Base-by-base conservation (phyloP, 2,888 invertebrate genomes). In the Leptopilina syphax region DNA sequence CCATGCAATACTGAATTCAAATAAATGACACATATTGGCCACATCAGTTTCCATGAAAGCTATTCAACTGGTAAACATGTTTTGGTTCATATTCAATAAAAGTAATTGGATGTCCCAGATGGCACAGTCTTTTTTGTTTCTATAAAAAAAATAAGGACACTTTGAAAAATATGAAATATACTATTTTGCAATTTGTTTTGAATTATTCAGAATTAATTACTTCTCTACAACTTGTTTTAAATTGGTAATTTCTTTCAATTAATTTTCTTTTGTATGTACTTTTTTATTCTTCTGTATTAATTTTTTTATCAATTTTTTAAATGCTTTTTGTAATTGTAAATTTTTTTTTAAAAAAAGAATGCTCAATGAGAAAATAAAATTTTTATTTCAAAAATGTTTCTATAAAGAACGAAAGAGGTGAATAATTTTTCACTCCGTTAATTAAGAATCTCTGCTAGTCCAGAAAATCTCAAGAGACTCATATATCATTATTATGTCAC, bases 31-130 rank as follows among this genome's bases (percentile, higher is more conserved):
- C 70, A 34, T 54, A 70, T 70, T 54, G 54, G 50, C 24, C 8
- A 70, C 13, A 50, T 54, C 27, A 50, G 70, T 50, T 13, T 70
- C 70, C 24, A 70, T 70, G 54, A 70, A 70, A 70, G 54, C 54
- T 70, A 57, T 54, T 70, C 54, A 54, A 54, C 70, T 70, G 50
- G 54, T 70, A 70, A 70, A 70, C 70, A 70, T 70, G 54, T 70
- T 70, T 70, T 70, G 12, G 13, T 70, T 54, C 24, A 70, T 70
- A 54, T 54, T 70, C 54, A 34, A 54, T 70, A 70, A 57, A 70
- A 70, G 54, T 54, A 54, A 70, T 70, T 70, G 50, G 70, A 54
- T 12, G 50, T 57, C 27, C 70, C 70, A 70, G 54, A 70, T 34
- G 54, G 50, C 70, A 13, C 50, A n/a, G 12, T 65, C 27, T 12